phyloP scores from a whole-genome alignment of 1,140 invertebrate genomes.

The Bombus confusus region DNA sequence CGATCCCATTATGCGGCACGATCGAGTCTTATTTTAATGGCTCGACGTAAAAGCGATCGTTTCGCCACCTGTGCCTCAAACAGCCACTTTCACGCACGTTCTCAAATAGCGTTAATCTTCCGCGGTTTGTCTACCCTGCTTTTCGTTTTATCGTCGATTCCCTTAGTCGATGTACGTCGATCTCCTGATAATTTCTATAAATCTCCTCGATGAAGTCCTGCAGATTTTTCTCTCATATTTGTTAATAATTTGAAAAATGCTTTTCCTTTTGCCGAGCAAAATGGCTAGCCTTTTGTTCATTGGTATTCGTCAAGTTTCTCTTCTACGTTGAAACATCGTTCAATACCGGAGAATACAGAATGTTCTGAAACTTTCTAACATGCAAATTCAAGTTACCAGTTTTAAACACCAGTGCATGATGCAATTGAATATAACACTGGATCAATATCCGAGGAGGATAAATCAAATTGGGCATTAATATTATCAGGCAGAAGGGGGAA shows the following conservation, averaged over 20 bases:
- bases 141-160: conserved; percentile 46
- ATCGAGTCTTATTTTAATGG: conserved; percentile 65
- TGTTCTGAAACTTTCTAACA: no score
- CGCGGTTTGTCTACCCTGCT: conserved; percentile 8
- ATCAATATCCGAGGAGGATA: neutral
- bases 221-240: neutral
- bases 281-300: no score
- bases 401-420: neutral
- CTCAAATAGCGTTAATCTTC: conserved; percentile 54
- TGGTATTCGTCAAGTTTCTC: no score
- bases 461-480: conserved; percentile 29
- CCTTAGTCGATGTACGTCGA: neutral
- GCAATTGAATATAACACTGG: neutral
- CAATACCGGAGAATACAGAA: no score
- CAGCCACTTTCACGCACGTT: conserved; percentile 63
- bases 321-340: no score
- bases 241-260: neutral
- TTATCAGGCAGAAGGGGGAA: neutral
- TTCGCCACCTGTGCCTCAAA: conserved; percentile 60
- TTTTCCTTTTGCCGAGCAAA: neutral
- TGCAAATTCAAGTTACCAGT: neutral
- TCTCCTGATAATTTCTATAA: neutral
- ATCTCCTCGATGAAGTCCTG: conserved; percentile 15
- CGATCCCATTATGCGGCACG: conserved; percentile 55
- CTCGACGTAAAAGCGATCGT: conserved; percentile 59